phyloP scores from a whole-genome alignment of 1,140 invertebrate species.

The Mylabris phalerata region DNA sequence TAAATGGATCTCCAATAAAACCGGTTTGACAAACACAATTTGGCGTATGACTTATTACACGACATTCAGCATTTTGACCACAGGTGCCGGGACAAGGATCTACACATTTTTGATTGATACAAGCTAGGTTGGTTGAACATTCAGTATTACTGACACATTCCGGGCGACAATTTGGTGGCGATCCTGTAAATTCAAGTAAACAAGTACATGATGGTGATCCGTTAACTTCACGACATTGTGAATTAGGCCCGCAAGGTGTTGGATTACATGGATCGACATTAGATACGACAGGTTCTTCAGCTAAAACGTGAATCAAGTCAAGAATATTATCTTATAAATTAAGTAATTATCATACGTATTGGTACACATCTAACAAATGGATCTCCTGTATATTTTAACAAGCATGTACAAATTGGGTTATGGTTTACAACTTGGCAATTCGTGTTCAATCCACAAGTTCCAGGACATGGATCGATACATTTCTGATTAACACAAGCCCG shows the following conservation, averaged over 20 bases:
- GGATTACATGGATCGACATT: constrained; percentile 65
- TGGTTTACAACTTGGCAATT: constrained; percentile 64
- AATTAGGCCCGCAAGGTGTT: constrained; percentile 75
- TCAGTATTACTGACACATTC: constrained; percentile 77
- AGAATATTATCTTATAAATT: background rate
- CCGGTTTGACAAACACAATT: constrained; percentile 69
- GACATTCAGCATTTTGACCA: constrained; percentile 74
- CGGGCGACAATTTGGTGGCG: constrained; percentile 73
- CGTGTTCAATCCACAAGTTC: constrained; percentile 65
- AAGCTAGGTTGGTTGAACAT: constrained; percentile 66
- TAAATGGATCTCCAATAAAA: constrained; percentile 69
- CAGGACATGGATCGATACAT: constrained; percentile 64
- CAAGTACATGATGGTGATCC: constrained; percentile 76
- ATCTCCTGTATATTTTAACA: constrained; percentile 59
- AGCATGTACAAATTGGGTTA: constrained; percentile 64
- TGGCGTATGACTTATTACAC: constrained; percentile 74
- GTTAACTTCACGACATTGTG: constrained; percentile 67
- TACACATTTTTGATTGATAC: constrained; percentile 74
- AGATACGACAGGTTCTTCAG: constrained; percentile 17
- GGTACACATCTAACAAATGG: constrained; percentile 54
- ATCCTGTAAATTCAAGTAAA: constrained; percentile 70
- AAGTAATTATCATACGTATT: constrained; percentile 40
- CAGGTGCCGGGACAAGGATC: constrained; percentile 76
- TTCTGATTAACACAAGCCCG: constrained; percentile 56
- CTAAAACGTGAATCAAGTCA: constrained; percentile 10